phyloP scores from a whole-genome alignment of 2,113 vertebrate genomes.

The Perca flavescens region DNA sequence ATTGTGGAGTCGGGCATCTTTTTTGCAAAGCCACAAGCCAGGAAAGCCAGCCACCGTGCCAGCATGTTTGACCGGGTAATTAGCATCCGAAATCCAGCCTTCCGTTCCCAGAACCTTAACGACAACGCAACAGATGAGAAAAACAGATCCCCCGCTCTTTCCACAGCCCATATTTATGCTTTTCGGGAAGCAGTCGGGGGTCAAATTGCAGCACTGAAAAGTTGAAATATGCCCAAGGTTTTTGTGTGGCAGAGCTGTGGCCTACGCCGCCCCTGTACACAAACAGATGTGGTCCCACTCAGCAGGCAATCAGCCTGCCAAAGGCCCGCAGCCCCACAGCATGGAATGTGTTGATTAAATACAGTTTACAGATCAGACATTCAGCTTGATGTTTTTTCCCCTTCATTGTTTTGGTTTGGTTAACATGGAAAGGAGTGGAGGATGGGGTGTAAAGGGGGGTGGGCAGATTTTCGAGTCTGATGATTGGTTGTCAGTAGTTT shows the following conservation, averaged over 20 bases:
- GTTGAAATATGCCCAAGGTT: constrained; percentile 75
- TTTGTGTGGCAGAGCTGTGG: constrained; percentile 74
- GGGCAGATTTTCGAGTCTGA: neutral
- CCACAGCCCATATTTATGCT: constrained; percentile 65
- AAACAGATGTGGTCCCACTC: constrained; percentile 72
- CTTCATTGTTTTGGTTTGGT: constrained; percentile 66
- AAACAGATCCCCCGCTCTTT: constrained; percentile 72
- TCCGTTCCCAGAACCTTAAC: constrained; percentile 76
- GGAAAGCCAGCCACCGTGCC: constrained; percentile 57
- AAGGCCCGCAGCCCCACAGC: constrained; percentile 42
- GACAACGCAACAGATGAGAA: constrained; percentile 69
- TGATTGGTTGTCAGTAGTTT: constrained; percentile 39
- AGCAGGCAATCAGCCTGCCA: constrained; percentile 52
- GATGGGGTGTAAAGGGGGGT: neutral
- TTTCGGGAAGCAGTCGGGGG: constrained; percentile 67
- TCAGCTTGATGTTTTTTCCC: constrained; percentile 42
- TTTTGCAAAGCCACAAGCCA: constrained; percentile 55
- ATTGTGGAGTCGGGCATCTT: constrained; percentile 54
- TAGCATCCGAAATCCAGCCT: constrained; percentile 73
- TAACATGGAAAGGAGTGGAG: constrained; percentile 24
- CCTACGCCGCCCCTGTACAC: constrained; percentile 60
- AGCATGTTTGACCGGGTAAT: constrained; percentile 74
- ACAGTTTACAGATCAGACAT: constrained; percentile 62
- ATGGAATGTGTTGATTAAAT: constrained; percentile 77
- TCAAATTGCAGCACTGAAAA: constrained; percentile 72